Base-by-base conservation (phyloP, 2,888 invertebrate species). In the Glyphotaelius pellucidus region DNA sequence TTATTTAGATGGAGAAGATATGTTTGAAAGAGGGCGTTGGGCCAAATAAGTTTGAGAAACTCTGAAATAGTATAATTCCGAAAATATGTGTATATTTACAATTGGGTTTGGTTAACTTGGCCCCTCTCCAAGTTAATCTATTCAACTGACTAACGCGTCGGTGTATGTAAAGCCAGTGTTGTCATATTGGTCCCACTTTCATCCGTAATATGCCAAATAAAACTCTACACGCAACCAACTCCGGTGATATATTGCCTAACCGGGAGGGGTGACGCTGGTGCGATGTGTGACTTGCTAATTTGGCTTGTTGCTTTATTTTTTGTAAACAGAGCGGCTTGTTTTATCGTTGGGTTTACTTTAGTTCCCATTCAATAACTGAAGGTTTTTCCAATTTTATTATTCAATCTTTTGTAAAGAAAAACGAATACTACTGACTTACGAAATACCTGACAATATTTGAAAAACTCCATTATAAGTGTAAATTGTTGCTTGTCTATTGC, bases 71-170 rank as follows among this genome's bases (percentile, higher is more conserved):
- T 81, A 81, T 84, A 87, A 67, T 87, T 25, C 87, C 31, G 2
- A 31, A 87, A 87, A 87, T 87, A 87, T 52, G 87, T 52, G 87
- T 87, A 52, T 87, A 87, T 87, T 87, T 87, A 38, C 79, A n/a
- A 30, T 79, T 89, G 38, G 25, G 38, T 35, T 89, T 38, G 35
- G 88, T 79, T 35, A 38, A 89, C 32, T 89, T 89, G 88, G 88
- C 88, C 19, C 31, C 12, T 31, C n/a, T 89, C 88, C 88, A 89
- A 67, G 79, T 35, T 31, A 35, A 83, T 35, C 83, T 30, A 42
- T 86, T 11, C 2, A n/a, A 86, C 86, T 79, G n/a, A 79, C 88
- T 88, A 32, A 79, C 12, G 31, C 38, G 25, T 89, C 80, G 3
- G 47, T n/a, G 3, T 89, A 32, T 79, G 80, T 19, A 19, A 79